Percentiles rank a stretch among this genome's conserved stretches.
Evolutionary conservation across 2,888 invertebrate species (phyloP).

Genomic region (Abscondita cerata): DNA sequence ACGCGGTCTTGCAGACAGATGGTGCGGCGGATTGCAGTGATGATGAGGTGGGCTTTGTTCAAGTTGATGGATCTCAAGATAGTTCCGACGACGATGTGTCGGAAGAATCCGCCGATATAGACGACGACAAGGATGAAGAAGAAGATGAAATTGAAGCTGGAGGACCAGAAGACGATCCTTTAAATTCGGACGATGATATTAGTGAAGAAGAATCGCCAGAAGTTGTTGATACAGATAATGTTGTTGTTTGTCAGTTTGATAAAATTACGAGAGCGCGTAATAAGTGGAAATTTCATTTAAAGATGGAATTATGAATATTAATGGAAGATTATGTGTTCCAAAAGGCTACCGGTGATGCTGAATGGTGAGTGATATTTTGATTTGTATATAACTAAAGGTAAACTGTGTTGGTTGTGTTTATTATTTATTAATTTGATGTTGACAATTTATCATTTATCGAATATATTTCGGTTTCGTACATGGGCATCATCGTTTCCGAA

Average conservation of each 20-base stretch:
- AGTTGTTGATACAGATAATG: constrained; percentile 98
- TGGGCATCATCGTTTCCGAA: no score
- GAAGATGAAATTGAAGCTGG: constrained; percentile 63
- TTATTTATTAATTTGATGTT: background rate
- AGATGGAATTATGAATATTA: constrained; percentile 99
- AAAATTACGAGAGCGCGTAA: constrained; percentile 98
- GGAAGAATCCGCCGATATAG: constrained; percentile 73
- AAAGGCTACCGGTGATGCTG: constrained; percentile 98
- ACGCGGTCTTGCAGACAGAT: constrained; percentile 47
- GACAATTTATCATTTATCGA: no score
- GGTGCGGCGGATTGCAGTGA: constrained; percentile 29
- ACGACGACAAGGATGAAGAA: constrained; percentile 62
- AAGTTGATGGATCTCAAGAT: constrained; percentile 66
- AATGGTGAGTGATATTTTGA: constrained; percentile 76
- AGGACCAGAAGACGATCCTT: constrained; percentile 75
- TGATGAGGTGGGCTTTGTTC: constrained; percentile 55
- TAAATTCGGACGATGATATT: constrained; percentile 97
- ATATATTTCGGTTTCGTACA: no score
- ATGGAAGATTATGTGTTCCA: constrained; percentile 99
- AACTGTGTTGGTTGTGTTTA: constrained; percentile 5
- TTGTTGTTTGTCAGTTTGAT: constrained; percentile 99
- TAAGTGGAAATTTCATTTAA: constrained; percentile 99
- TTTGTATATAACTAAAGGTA: background rate
- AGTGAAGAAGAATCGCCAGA: constrained; percentile 95
- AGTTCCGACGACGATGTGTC: constrained; percentile 75